Base-by-base conservation (phyloP, 2,113 vertebrate genomes). In the Pelvicachromis taeniatus region DNA sequence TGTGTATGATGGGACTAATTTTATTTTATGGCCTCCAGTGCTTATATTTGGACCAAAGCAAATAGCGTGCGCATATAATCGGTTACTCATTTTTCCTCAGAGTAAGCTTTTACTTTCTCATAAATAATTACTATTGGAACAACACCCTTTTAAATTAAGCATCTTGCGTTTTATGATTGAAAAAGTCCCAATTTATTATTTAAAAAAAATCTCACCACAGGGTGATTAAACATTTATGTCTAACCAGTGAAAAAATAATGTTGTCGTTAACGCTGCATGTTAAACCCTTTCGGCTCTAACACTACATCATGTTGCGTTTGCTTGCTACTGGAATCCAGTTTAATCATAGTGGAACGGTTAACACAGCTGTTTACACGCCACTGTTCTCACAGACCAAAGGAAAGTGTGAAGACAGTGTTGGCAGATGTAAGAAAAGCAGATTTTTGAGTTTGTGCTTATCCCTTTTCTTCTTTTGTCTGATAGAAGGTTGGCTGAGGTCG, bases 401-500 rank as follows among this genome's bases (percentile, higher is more conserved):
- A 33, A 79, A 31, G 70, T 33, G 40, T 75, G n/a, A 78, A 40
- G 54, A 38, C 23, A 65, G 33, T 10, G 40, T 48, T 85, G 59
- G 29, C 52, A 56, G 12, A 50, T 42, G 5, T 26, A n/a, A 10
- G 53, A 50, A 58, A 85, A 50, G 14, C 29, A 23, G 63, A 63
- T 61, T 45, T 23, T 50, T 26, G 4, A 63, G 9, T 77, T 35
- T 52, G 21, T 82, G n/a, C 84, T 88, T 45, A 53, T 55, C 40
- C 21, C 80, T 58, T 79, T 70, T 77, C 78, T 77, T 35, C 45
- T 87, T 87, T 88, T 86, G 33, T 55, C 59, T 73, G 53, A 13
- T 61, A 26, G 45, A 68, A 92, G 87, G 95, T 94, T 92, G 80
- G 80, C 83, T 83, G 70, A 95, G 94, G 93, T 93, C 91, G 70